These are phyloP conservation scores for Phainopepla nitens DNA, from an alignment of 2,113 vertebrate species.

Conservation along the genomic window DNA sequence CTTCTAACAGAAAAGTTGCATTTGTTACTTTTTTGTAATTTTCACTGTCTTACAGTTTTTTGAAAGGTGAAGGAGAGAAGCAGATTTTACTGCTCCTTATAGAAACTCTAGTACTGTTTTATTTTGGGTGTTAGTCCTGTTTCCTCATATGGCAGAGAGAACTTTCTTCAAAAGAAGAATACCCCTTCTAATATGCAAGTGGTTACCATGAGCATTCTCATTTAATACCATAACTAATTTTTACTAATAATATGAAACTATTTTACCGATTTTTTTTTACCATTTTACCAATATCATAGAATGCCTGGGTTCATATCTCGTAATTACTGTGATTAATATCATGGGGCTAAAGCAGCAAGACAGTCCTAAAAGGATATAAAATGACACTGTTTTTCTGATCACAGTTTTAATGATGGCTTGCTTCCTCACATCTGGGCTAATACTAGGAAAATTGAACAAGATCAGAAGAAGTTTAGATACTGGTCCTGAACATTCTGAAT, in stretches of 20 bases:
- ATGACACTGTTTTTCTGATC: background rate
- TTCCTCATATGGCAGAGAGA: background rate
- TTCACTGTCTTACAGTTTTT: background rate
- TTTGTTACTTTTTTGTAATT: background rate
- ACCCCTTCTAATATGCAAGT: background rate
- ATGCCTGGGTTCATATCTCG: background rate
- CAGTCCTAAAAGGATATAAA: background rate
- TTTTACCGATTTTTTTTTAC: too few relatives aligned
- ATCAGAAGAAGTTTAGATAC: background rate
- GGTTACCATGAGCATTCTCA: background rate
- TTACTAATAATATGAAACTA: background rate
- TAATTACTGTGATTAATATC: background rate
- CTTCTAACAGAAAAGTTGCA: conserved; percentile 47
- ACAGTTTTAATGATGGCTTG: background rate
- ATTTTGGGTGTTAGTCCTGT: background rate
- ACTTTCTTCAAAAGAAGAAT: background rate
- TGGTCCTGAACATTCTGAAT: background rate
- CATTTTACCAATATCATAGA: background rate
- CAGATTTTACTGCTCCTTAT: background rate
- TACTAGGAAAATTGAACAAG: background rate
- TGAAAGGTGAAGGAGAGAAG: conserved; percentile 13
- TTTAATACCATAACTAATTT: background rate
- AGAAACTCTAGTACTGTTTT: background rate
- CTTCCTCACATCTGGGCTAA: background rate
- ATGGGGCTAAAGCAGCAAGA: background rate